Evolutionary conservation across 2,113 vertebrate genomes (phyloP), one percentile per base, ranked within the genome.

Genomic region (Hydrolagus affinis): DNA sequence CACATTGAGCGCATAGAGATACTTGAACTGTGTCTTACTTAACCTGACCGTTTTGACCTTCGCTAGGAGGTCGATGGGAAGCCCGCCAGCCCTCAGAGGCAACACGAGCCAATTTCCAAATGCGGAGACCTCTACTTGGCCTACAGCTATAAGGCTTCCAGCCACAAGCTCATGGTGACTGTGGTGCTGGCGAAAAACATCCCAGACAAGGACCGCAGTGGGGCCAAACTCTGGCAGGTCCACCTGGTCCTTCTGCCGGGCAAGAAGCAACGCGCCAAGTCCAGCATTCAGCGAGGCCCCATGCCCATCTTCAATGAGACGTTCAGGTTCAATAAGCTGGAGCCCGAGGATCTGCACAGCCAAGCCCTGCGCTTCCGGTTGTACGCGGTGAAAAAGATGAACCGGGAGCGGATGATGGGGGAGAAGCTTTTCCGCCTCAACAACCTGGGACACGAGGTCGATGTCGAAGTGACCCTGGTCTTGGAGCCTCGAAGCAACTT

Each of bases 351-450:
- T 2, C 87, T 98, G 88, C 87, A 89, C 59, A 74, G 85, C 87
- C 93, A 92, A 0, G 97, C 95, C 0, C 0, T 98, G 21, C 91
- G 97, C 10, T 98, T 99, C 92, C 93, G 97, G 28, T 94, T 99
- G 70, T 99, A 99, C 1, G 96, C 97, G 0, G 92, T 97, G 76
- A 95, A 93, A 8, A 94, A 94, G 90, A 90, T 96, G 93, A 93
- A 90, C 85, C 92, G 95, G 0, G 96, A 96, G 91, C 93, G 90
- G 85, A 97, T 98, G 97, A 98, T 99, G 96, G 97, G 96, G 0
- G 97, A 99, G 91, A 94, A 93, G 69, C 11, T 98, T 0, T 94
- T 97, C 89, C 87, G 91, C 77, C 90, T 99, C 66, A 93, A 89
- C 8, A 91, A 90, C 69, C 86, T 99, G 76, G 88, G 87, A 86